Conservation (phyloP, 2,113 vertebrate genomes). For the Pleuronectes platessa region DNA sequence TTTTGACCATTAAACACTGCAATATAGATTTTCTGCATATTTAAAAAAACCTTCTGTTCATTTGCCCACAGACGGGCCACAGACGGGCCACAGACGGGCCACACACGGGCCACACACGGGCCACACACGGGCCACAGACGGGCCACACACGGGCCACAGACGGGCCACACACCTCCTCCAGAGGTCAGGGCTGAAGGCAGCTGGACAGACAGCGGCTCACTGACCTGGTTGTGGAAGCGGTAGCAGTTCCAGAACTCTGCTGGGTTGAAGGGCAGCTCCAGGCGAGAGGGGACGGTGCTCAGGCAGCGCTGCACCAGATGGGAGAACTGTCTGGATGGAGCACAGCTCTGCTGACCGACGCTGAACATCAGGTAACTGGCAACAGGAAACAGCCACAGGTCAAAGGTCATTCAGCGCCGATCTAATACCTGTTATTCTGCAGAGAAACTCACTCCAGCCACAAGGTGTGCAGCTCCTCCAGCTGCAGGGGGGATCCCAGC, state of each 20-base stretch:
- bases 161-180: neutral
- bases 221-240: conserved; percentile 94
- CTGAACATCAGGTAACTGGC: conserved; percentile 65
- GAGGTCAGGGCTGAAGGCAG: no score
- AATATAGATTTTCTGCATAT: no score
- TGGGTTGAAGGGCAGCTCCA: conserved; percentile 91
- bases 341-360: conserved; percentile 85
- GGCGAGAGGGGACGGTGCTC: conserved; percentile 89
- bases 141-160: no score
- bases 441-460: conserved; percentile 93
- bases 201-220: neutral
- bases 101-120: no score
- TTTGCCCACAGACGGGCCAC: no score
- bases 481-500: conserved; percentile 86
- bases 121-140: no score
- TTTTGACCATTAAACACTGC: no score
- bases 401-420: neutral
- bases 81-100: no score
- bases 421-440: neutral
- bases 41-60: no score
- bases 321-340: conserved; percentile 86
- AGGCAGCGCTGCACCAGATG: conserved; percentile 95
- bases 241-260: conserved; percentile 96
- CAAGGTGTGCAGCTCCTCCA: conserved; percentile 89
- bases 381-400: neutral